Evolutionary conservation across 2,888 invertebrate genomes (phyloP), one percentile per base, ranked within the genome.

Genomic region (Tetheella fluctuosa): DNA sequence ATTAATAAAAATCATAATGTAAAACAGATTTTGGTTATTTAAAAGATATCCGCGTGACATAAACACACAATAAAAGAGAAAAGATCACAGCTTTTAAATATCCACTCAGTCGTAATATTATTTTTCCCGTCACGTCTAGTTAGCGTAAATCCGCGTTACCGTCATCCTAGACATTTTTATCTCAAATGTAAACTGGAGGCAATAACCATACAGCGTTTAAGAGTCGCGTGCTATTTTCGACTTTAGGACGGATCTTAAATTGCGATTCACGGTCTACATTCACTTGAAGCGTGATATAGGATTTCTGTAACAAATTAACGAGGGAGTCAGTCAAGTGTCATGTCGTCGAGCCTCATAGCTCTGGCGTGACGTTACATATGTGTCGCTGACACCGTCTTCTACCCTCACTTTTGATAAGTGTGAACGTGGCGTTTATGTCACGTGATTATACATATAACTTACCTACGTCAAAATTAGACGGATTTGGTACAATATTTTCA

Each of bases 281-380:
- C 74, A 77, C 77, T 69, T 74, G 77, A 62, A 68, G 68, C 70
- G 67, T 67, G 69, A 79, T 79, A 77, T 79, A 75, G 78, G 81
- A 83, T 83, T 84, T 85, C 80, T 77, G 85, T 87, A 84, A 85
- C 86, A 86, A 89, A 91, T 91, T 91, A 91, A 90, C 85, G 84
- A 86, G 83, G 73, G 74, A 88, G 87, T 89, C 89, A 88, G 86
- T 90, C 88, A 90, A 84, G 84, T 88, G 89, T 89, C 91, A 84
- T 73, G 74, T 70, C 71, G 80, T 74, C 71, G 71, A 71, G 79
- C 70, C 76, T 82, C 84, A 82, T 83, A 83, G 82, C 83, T 79
- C 67, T 59, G 58, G 72, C 75, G 81, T 80, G 83, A 83, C 81
- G 73, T 79, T 64, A 79, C 76, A 75, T 79, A 71, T 80, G 78